Conservation (phyloP, 2,797 vertebrate genomes). For the Phrynocephalus vlangalii region DNA sequence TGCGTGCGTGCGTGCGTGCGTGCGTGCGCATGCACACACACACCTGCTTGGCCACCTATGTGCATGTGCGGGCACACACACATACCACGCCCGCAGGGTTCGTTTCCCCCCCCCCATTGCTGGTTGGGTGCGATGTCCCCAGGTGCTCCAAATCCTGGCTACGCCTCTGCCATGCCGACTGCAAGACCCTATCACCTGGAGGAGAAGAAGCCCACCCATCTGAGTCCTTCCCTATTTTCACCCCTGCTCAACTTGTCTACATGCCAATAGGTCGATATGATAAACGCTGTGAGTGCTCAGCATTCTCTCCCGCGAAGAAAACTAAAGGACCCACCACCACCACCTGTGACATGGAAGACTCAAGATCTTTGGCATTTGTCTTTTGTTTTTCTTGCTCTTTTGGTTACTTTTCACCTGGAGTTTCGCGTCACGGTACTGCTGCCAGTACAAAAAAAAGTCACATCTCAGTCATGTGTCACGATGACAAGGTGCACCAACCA, state of each 20-base stretch:
- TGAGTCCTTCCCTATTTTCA: background rate
- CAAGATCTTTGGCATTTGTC: background rate
- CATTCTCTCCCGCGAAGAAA: background rate
- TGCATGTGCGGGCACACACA: too few species aligned
- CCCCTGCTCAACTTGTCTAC: background rate
- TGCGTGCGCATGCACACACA: too few species aligned
- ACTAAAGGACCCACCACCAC: background rate
- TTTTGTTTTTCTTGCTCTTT: background rate
- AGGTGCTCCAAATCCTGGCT: too few species aligned
- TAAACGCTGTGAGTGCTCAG: background rate
- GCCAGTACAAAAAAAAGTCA: background rate
- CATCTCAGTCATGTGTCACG: background rate
- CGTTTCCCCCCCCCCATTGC: too few species aligned
- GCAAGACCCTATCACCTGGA: too few species aligned
- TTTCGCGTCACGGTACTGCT: background rate
- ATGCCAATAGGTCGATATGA: background rate
- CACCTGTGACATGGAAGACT: background rate
- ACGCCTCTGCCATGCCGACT: too few species aligned
- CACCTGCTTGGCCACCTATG: too few species aligned
- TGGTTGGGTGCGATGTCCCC: too few species aligned
- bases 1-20: too few species aligned
- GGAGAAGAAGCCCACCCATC: background rate
- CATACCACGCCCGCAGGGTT: too few species aligned
- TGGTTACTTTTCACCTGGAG: background rate
- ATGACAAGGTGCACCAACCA: background rate